Evolutionary conservation across 2,888 invertebrate genomes (phyloP).

Genomic region (Brachylomia viminalis): DNA sequence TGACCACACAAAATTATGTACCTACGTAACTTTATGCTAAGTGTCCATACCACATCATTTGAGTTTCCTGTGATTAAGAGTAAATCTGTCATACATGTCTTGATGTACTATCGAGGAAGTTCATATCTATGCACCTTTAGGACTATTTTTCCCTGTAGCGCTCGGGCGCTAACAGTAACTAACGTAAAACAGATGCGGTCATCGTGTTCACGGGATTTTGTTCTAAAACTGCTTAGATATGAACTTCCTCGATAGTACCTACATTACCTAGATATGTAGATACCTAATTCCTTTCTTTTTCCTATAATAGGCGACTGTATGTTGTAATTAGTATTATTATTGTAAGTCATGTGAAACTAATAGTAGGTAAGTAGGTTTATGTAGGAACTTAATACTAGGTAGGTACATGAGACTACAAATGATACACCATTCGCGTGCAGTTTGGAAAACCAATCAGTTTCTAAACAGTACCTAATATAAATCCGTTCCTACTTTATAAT

Average conservation of each 20-base stretch:
- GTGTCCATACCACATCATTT: not conserved
- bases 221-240: too few species aligned
- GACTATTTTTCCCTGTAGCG: too few species aligned
- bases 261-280: too few species aligned
- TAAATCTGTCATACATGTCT: slow-evolving; percentile 1
- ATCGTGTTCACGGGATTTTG: too few species aligned
- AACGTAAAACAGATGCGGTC: too few species aligned
- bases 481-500: not conserved
- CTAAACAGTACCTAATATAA: not conserved
- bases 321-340: not conserved
- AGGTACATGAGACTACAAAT: slow-evolving; percentile 2
- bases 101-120: too few species aligned
- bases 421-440: not conserved
- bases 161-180: too few species aligned
- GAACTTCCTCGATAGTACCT: too few species aligned
- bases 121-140: too few species aligned
- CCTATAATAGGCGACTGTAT: not conserved
- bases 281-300: too few species aligned
- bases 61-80: slow-evolving; percentile 8
- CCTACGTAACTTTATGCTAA: not conserved
- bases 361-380: not conserved
- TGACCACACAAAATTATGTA: not conserved
- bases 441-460: slow-evolving; percentile 1
- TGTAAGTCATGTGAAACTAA: not conserved
- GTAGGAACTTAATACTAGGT: not conserved